Base-by-base conservation (phyloP, 2,113 vertebrate genomes). In the Peromyscus polionotus region DNA sequence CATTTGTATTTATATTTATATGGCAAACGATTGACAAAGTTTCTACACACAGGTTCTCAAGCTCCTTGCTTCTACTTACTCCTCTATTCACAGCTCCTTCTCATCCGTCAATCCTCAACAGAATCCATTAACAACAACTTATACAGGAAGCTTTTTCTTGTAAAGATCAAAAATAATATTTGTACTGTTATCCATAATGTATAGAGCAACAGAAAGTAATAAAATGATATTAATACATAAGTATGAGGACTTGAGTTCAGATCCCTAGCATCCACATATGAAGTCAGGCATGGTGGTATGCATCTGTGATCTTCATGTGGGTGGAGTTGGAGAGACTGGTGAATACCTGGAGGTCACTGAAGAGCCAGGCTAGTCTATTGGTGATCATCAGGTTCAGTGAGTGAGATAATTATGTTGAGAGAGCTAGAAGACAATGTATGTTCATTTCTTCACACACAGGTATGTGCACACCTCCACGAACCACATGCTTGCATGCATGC, bases 121-220 rank as follows among this genome's bases (percentile, higher is more conserved):
- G 63, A 92, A 81, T 81, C n/a, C 48, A 36, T 39, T 59, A 45
- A 67, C 26, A 90, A 84, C 63, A 51, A 59, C 36, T 59, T 54
- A 2, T 14, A 17, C 26, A 91, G 67, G 19, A 76, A 79, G 45
- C 63, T 61, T 88, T 17, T 84, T 45, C 11, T 76, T 33, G 61
- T 31, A 93, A 72, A 90, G 12, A 33, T 48, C 42, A 87, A n/a
- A 13, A 63, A 6, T 36, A 75, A 48, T n/a, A 63, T 90, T 76
- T 79, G 22, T 68, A 51, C 28, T 83, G 45, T 5, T 45, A 48
- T 51, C 65, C 12, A 57, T 26, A 14, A 10, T 84, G 17, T 83
- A 88, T 42, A 11, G 91, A 95, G 90, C 45, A 90, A 88, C 72
- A 92, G 22, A 92, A 70, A 80, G 67, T 39, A 90, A 61, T 61